These are phyloP conservation scores for Liparis tanakae DNA, from an alignment of 2,797 vertebrate genomes.

Conservation along the genomic window DNA sequence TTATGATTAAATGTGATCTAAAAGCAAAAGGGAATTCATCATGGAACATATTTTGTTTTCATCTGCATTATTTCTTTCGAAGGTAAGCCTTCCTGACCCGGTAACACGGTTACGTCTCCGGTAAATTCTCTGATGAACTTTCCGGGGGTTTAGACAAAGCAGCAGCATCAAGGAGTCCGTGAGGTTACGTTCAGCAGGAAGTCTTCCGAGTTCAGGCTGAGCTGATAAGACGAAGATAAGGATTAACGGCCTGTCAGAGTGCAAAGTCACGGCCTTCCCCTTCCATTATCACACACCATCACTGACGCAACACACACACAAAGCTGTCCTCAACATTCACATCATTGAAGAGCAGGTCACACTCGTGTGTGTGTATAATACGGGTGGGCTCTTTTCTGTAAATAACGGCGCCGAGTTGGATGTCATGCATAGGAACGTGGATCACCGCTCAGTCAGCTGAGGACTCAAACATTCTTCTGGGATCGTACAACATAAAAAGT, in stretches of 20 bases:
- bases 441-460: neutral
- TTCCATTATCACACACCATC: slow-evolving; percentile 49
- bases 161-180: neutral
- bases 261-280: slow-evolving; percentile 59
- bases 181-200: slow-evolving; percentile 23
- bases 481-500: neutral
- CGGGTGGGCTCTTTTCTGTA: neutral
- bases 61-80: neutral
- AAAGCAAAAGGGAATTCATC: neutral
- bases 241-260: slow-evolving; percentile 28
- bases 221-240: slow-evolving; percentile 53
- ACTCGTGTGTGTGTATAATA: neutral
- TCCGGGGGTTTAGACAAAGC: neutral
- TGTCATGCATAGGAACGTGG: neutral
- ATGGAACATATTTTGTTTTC: too few species aligned
- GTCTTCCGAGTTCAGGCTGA: neutral
- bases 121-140: neutral
- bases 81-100: neutral
- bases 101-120: neutral
- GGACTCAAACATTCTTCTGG: neutral
- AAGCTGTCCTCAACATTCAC: slow-evolving; percentile 14
- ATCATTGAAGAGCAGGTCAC: slow-evolving; percentile 13
- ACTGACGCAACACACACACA: slow-evolving; percentile 24
- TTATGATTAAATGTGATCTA: neutral
- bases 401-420: neutral